Evolutionary conservation across 2,113 vertebrate genomes (phyloP), one percentile per base, ranked within the genome.

Genomic region (Cranoglanis bouderius): DNA sequence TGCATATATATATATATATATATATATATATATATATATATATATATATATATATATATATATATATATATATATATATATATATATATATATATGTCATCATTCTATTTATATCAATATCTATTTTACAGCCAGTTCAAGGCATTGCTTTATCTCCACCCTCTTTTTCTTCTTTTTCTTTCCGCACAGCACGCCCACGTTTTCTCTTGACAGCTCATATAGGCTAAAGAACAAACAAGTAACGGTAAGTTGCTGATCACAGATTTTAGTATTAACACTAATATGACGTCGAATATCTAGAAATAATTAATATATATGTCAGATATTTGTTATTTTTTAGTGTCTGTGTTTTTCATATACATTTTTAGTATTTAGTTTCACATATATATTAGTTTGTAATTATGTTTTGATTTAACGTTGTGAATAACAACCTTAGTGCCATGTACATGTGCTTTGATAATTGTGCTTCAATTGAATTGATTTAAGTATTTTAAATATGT

Each of bases 81-180:
- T 74, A 21, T 72, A 21, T 40, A 49, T 29, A 38, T 14, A 14
- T 59, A 12, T 43, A 26, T 46, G n/a, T n/a, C n/a, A n/a, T n/a
- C n/a, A n/a, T n/a, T n/a, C n/a, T n/a, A n/a, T n/a, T n/a, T n/a
- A n/a, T n/a, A n/a, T n/a, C n/a, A n/a, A 49, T 40, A 2, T 38
- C 26, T 57, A 63, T 51, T 57, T 19, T 18, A 53, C 51, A 86
- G 32, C 18, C 53, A 72, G 46, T 61, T 72, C 55, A 80, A 80
- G 12, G 19, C 40, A 29, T 38, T 59, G 32, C 82, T 43, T 26
- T 49, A 26, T 26, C 75, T 53, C 82, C 88, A 78, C 88, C 38
- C 77, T 63, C n/a, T 40, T 63, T 38, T n/a, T n/a, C 67, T 75
- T 77, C 84, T 87, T 85, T 86, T 91, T 84, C 86, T 81, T 85